phyloP scores from a whole-genome alignment of 2,113 vertebrate genomes.

The Aptenodytes forsteri region DNA sequence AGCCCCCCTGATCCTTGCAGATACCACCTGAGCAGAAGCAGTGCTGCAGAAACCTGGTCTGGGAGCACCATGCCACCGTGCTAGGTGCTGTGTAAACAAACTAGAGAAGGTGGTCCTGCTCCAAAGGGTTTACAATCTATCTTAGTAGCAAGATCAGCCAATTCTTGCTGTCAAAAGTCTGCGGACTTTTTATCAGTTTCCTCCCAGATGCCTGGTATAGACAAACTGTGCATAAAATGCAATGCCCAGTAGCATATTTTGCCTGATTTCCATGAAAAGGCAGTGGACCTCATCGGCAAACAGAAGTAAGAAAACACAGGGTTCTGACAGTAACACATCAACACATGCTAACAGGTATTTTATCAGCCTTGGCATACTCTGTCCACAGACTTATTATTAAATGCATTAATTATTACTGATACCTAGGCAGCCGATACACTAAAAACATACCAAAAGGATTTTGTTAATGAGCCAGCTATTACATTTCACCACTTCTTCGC shows the following conservation, averaged over 20 bases:
- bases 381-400: not conserved
- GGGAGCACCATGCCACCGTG: not conserved
- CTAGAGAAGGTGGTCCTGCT: not conserved
- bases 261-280: not conserved
- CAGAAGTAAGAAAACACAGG: not conserved
- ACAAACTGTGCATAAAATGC: not conserved
- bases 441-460: not conserved
- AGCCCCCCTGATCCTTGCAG: not conserved
- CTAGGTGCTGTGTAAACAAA: not conserved
- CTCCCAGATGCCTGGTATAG: not conserved
- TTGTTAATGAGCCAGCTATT: not conserved
- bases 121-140: not conserved
- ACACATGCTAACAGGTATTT: not conserved
- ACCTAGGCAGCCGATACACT: not conserved
- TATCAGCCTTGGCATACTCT: not conserved
- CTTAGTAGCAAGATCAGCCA: not conserved
- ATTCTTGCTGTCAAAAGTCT: not conserved
- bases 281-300: not conserved
- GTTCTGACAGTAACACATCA: not conserved
- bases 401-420: not conserved
- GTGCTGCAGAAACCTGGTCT: not conserved
- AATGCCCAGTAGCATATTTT: not conserved
- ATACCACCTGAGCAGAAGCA: not conserved
- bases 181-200: not conserved
- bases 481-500: not conserved